Base-by-base conservation (phyloP, 2,888 invertebrate species). In the Torymus tubicola region DNA sequence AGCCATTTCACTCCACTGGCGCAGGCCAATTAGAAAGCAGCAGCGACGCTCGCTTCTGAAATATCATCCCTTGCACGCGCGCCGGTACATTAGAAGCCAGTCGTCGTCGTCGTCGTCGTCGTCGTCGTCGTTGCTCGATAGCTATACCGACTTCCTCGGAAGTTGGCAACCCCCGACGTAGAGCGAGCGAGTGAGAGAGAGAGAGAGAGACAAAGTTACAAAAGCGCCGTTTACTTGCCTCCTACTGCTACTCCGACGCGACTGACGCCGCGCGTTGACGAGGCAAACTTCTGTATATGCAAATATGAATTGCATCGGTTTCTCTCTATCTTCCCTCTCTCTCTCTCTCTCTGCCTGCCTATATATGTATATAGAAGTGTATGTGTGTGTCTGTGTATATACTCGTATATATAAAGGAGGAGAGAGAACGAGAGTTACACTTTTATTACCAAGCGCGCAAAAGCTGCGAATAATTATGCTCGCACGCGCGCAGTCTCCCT, bases 251-350 rank as follows among this genome's bases (percentile, higher is more conserved):
- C 31, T 31, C 31, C 31, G 1, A 42, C 64, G 61, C 11, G 64
- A 42, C 50, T 50, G 42, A 14, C 14, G 16, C 8, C n/a, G 31
- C 2, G 18, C 42, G 60, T 61, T 71, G 61, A 71, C 61, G 52
- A 71, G 61, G 24, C 24, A 71, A 31, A 71, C 71, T 71, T 71
- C 52, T 52, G 71, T 53, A 53, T 61, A 71, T 71, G 71, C 71
- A 71, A 71, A 71, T 71, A 61, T 50, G 71, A 60, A 61, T 61
- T 61, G 52, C 71, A n/a, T 16, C 31, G 31, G 31, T 4, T 31
- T 3, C 31, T 5, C 31, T 31, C 31, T 31, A 21, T 21, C 21
- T 21, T 21, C 21, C 2, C 21, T 4, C 31, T 31, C 31, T 31
- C 3, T 31, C 21, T 21, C 21, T 4, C 31, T 31, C 31, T 31